Conservation (phyloP, 2,113 vertebrate species). For the Tenrec ecaudatus region DNA sequence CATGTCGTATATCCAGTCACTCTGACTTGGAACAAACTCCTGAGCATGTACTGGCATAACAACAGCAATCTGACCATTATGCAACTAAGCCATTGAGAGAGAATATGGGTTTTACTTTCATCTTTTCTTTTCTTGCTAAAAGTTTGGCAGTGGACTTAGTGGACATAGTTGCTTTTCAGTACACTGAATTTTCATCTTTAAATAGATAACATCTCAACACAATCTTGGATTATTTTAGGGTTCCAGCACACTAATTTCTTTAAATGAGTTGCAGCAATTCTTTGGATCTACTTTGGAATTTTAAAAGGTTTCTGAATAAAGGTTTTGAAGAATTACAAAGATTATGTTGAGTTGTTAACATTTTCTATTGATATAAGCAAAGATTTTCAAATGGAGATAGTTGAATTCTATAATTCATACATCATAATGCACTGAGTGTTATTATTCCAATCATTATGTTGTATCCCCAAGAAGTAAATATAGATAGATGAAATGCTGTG, state of each 20-base stretch:
- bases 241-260: background rate
- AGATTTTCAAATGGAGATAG: background rate
- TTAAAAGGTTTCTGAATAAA: background rate
- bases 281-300: background rate
- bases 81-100: background rate
- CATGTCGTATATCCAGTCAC: too few relatives aligned
- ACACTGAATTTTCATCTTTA: background rate
- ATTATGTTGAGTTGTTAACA: background rate
- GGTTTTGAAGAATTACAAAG: background rate
- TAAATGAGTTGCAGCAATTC: background rate
- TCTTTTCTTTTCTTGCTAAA: background rate
- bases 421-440: background rate
- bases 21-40: too few relatives aligned
- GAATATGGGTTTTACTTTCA: background rate
- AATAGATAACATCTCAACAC: background rate
- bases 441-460: background rate
- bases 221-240: background rate
- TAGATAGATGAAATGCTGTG: background rate
- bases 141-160: background rate
- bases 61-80: too few relatives aligned
- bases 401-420: background rate
- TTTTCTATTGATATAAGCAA: conserved; percentile 5
- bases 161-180: background rate
- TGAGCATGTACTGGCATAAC: too few relatives aligned
- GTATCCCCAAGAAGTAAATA: background rate